Evolutionary conservation across 2,888 invertebrate species (phyloP).

Genomic region (Agrochola litura): DNA sequence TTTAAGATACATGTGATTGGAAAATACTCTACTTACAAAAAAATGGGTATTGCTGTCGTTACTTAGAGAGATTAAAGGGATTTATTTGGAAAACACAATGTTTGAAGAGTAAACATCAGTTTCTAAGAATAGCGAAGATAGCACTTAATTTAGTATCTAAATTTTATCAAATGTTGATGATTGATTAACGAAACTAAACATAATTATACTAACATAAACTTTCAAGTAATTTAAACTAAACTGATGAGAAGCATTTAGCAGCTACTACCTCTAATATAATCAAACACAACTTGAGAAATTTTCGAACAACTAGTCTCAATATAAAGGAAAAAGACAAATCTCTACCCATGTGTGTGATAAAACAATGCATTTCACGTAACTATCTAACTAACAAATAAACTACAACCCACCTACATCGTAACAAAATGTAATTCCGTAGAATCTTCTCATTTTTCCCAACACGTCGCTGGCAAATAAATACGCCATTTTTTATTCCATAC

Average conservation of each 20-base stretch:
- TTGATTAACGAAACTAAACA: too few relatives aligned
- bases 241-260: background rate
- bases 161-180: background rate
- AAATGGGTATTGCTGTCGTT: background rate
- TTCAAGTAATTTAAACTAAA: background rate
- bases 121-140: background rate
- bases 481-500: conserved; percentile 59
- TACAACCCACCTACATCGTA: conserved; percentile 7
- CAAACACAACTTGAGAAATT: background rate
- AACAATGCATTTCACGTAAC: background rate
- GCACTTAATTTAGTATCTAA: background rate
- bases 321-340: background rate
- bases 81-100: background rate
- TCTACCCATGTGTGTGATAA: background rate
- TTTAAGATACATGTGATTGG: conserved; percentile 2
- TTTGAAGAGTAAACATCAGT: background rate
- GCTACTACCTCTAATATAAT: background rate
- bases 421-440: conserved; percentile 38
- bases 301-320: background rate
- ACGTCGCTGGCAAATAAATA: conserved; percentile 55
- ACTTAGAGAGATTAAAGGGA: background rate
- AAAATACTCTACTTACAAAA: background rate
- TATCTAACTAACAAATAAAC: conserved; percentile 24
- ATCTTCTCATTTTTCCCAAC: conserved; percentile 54
- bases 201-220: background rate